A percentile compares a stretch with the other conserved stretches of the same genome.
Evolutionary conservation across 2,797 vertebrate species (phyloP).

Genomic region (Threskiornis aethiopicus): DNA sequence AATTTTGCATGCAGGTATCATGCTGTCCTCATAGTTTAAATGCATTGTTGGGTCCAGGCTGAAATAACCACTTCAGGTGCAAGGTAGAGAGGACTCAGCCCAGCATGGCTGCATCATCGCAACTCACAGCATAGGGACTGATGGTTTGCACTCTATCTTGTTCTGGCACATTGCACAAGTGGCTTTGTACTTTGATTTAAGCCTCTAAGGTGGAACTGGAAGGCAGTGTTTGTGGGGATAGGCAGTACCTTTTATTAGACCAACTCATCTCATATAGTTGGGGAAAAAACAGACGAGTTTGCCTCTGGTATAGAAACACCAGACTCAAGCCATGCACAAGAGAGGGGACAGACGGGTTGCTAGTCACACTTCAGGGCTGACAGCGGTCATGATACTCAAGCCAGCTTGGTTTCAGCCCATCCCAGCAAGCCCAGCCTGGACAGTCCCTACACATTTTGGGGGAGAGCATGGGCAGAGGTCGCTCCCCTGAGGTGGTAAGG

Average conservation of each 20-base stretch:
- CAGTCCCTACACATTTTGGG: no score
- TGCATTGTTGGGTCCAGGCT: background rate
- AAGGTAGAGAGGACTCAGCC: background rate
- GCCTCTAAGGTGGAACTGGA: background rate
- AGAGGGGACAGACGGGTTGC: background rate
- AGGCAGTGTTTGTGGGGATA: background rate
- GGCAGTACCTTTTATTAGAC: background rate
- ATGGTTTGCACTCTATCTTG: background rate
- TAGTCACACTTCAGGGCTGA: background rate
- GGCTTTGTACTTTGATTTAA: background rate
- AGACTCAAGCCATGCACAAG: background rate
- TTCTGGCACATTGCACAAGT: background rate
- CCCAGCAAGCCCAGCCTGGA: background rate
- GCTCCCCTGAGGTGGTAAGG: rapidly evolving
- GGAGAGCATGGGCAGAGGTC: background rate
- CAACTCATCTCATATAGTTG: background rate
- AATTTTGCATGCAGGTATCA: background rate
- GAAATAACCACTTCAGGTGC: background rate
- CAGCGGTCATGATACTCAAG: background rate
- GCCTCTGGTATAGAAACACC: background rate
- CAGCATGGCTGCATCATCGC: background rate
- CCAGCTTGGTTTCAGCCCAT: background rate
- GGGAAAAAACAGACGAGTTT: background rate
- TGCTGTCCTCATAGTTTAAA: background rate
- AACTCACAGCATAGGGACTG: rapidly evolving